phyloP scores from a whole-genome alignment of 2,888 invertebrate species.

The Villa cingulata region DNA sequence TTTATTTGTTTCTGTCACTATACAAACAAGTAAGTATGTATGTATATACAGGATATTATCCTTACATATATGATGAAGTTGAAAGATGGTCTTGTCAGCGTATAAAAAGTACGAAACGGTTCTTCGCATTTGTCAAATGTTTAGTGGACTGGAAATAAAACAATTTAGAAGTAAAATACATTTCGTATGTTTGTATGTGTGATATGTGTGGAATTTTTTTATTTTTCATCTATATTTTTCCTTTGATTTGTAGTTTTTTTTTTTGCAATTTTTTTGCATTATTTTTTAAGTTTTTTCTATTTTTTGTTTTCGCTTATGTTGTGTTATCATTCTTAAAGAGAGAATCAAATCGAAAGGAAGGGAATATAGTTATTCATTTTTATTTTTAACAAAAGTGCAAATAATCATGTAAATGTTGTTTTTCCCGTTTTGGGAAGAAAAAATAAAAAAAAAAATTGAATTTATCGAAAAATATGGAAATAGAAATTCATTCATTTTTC shows the following conservation, averaged over 20 bases:
- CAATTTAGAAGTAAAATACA: constrained; percentile 10
- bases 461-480: no score
- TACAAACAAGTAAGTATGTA: neutral
- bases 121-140: constrained; percentile 12
- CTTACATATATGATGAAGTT: neutral
- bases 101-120: constrained; percentile 2
- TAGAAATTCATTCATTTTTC: no score
- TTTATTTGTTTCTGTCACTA: constrained; percentile 4
- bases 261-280: neutral
- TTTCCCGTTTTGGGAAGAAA: constrained; percentile 5
- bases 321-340: no score
- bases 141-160: constrained; percentile 14
- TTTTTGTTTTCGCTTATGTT: no score
- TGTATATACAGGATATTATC: neutral
- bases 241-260: neutral
- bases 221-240: no score
- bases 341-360: no score
- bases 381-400: constrained; percentile 9
- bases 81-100: constrained; percentile 10
- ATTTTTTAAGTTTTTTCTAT: no score
- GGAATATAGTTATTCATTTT: neutral
- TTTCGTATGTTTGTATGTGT: neutral
- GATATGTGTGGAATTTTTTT: no score
- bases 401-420: constrained; percentile 15
- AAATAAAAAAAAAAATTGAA: neutral